Evolutionary conservation across 2,113 vertebrate species (phyloP).

Genomic region (Psilopsiagon aymara): DNA sequence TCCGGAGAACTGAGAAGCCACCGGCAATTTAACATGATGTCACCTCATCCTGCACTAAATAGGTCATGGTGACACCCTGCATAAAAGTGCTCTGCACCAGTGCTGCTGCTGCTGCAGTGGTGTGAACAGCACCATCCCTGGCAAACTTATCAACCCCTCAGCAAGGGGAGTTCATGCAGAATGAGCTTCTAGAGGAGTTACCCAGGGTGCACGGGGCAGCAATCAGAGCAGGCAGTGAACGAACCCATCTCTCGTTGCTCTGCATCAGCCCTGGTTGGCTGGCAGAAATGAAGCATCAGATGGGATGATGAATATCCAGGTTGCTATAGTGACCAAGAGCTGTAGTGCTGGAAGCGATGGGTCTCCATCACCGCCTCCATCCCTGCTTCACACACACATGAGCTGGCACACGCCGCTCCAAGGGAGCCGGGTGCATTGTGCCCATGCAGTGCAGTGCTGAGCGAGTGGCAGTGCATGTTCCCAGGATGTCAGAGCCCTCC

Average conservation of each 20-base stretch:
- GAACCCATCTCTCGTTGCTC: not conserved
- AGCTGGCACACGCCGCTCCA: not conserved
- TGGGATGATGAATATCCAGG: slow-evolving; percentile 77
- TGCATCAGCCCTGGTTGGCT: slow-evolving; percentile 18
- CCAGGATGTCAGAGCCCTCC: not conserved
- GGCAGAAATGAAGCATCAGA: slow-evolving; percentile 75
- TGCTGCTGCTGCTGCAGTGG: rapidly evolving
- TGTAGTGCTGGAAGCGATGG: slow-evolving; percentile 13
- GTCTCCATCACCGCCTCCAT: not conserved
- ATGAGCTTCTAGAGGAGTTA: not conserved
- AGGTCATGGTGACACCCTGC: slow-evolving; percentile 14
- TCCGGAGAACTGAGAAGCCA: not conserved
- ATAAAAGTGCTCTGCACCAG: not conserved
- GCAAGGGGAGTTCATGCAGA: not conserved
- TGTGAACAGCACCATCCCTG: rapidly evolving
- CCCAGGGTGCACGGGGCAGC: not conserved
- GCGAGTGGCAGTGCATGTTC: not conserved
- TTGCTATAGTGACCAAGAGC: slow-evolving; percentile 82
- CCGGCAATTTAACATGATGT: not conserved
- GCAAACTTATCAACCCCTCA: not conserved
- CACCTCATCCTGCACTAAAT: not conserved
- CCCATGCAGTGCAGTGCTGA: not conserved
- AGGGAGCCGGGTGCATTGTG: not conserved
- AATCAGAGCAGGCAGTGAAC: rapidly evolving
- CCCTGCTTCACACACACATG: rapidly evolving